These are phyloP conservation scores for Podarcis muralis DNA, from an alignment of 2,113 vertebrate species.

Conservation along the genomic window DNA sequence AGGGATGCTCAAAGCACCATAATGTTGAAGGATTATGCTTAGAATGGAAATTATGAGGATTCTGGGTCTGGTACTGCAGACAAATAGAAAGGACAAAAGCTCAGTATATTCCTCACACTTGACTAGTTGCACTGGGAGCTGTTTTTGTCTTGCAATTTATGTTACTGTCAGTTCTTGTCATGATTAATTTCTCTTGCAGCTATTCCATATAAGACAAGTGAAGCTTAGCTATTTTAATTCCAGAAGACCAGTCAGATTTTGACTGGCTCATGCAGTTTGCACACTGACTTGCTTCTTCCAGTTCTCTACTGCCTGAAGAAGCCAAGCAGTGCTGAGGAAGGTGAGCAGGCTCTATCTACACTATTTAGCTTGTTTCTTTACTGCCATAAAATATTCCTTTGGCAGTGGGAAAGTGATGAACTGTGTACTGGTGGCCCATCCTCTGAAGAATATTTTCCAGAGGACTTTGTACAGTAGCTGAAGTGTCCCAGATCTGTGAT, in stretches of 20 bases:
- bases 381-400: neutral
- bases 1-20: neutral
- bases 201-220: conserved; percentile 35
- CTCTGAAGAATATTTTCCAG: neutral
- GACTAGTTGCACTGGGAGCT: conserved; percentile 19
- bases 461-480: neutral
- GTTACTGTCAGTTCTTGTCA: conserved; percentile 44
- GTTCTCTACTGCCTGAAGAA: neutral
- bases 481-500: neutral
- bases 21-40: conserved; percentile 14
- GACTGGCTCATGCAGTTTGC: neutral
- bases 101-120: conserved; percentile 33
- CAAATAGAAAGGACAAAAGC: conserved; percentile 35
- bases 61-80: conserved; percentile 30
- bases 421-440: neutral
- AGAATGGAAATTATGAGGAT: conserved; percentile 48
- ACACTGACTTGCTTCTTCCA: neutral
- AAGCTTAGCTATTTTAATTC: conserved; percentile 20
- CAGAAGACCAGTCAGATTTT: conserved; percentile 41
- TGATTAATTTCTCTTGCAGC: conserved; percentile 37
- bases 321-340: neutral
- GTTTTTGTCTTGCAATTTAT: conserved; percentile 49
- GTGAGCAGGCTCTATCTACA: neutral
- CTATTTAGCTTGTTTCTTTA: neutral
- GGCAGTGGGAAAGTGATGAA: neutral